Base-by-base conservation (phyloP, 2,113 vertebrate genomes). In the Orycteropus afer region DNA sequence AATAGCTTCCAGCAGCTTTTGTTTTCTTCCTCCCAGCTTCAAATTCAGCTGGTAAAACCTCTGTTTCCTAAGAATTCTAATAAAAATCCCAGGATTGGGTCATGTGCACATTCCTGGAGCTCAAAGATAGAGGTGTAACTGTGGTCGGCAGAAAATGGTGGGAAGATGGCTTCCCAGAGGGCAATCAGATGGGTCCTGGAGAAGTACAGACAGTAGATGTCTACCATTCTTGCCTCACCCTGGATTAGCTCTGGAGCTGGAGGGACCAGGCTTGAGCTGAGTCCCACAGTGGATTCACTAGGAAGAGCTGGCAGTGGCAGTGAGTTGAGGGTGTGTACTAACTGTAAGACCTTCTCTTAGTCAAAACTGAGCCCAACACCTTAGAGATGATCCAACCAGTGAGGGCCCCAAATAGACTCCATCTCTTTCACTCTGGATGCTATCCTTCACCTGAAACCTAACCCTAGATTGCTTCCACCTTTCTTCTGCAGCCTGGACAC, bases 51-150 rank as follows among this genome's bases (percentile, higher is more conserved):
- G 57, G 86, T 86, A 83, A 55, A 90, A 5, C 1, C 15, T 29
- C 20, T 65, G 4, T 87, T 95, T 97, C 88, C 82, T 71, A 69
- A 86, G 90, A 87, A 94, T 71, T 94, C 29, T 77, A 86, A 71
- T 20, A 37, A 47, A 85, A 88, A 45, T 57, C 67, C 59, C 57
- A 85, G 67, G 37, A 59, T 4, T 88, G 42, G 81, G 40, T 67
- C 53, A 63, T 40, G 8, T 40, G 8, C 73, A 32, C 29, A 61
- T 74, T 87, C 90, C 73, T 55, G 69, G 86, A 71, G 67, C 57
- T 80, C 63, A 49, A 65, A 67, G 67, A 53, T 49, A 4, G 86
- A 17, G 2, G 11, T 59, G 2, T 90, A 40, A 57, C 40, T 5
- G 7, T 13, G 42, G 20, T 14, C 55, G 57, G 51, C 65, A 69